Base-by-base conservation (phyloP, 2,888 invertebrate species). In the Peribatodes rhomboidaria region DNA sequence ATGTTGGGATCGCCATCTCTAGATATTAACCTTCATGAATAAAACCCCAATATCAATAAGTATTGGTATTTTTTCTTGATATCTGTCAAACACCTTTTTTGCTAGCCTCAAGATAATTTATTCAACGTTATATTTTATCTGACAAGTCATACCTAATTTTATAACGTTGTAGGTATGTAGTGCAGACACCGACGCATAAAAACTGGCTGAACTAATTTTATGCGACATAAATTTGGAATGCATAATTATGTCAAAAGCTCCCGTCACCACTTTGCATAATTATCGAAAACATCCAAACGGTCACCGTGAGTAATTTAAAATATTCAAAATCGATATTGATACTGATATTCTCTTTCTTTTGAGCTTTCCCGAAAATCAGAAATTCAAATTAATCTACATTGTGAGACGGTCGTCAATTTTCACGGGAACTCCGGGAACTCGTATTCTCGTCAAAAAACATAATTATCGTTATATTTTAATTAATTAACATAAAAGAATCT, bases 341-440 rank as follows among this genome's bases (percentile, higher is more conserved):
- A 46, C 37, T 50, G 41, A 52, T 33, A 44, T 14, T 14, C 42
- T 20, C 13, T 53, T 20, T 35, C 54, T 47, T 59, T 63, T 46
- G 54, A 33, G 22, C 14, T 27, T 9, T 33, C 13, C 58, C 54
- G 42, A 55, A 55, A 64, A 55, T 50, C 52, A 18, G 14, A 64
- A 60, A 35, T 60, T 54, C n/a, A 60, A 65, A 65, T 65, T 41
- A 54, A 27, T 33, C 10, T 27, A 41, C 39, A 22, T 49, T 49
- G 41, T 33, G 1, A 52, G 16, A 31, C 16, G 52, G 39, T 44
- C 35, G 49, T 50, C 63, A 41, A 68, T 64, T 68, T 72, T 70
- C 72, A 72, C 68, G 68, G 70, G 57, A 66, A 72, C 63, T 18
- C 54, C n/a, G n/a, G n/a, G n/a, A n/a, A n/a, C n/a, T n/a, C n/a